Percentiles rank a stretch among this genome's conserved stretches.
These are phyloP conservation scores for Galaxea fascicularis DNA, from an alignment of 92 coral and sea anemone genomes.

Conservation along the genomic window DNA sequence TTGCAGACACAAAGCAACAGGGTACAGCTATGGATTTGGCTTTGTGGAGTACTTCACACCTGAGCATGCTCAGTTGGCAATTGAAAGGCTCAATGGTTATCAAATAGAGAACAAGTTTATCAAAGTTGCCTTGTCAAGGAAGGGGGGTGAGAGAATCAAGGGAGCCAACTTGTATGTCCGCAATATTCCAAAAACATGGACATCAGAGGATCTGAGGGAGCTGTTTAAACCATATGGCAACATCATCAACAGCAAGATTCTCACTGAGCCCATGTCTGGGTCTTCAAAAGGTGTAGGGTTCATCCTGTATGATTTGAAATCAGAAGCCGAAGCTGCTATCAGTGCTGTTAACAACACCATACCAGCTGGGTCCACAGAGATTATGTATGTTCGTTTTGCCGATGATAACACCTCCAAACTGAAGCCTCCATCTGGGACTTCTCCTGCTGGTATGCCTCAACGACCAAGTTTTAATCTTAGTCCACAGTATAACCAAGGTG, in stretches of 20 bases:
- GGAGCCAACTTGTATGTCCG: conserved; percentile 85
- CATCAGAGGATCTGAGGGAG: conserved; percentile 59
- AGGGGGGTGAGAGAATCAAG: conserved; percentile 73
- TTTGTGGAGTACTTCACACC: conserved; percentile 89
- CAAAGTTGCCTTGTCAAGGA: conserved; percentile 86
- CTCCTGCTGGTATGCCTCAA: conserved; percentile 6
- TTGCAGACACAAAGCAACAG: conserved; percentile 79
- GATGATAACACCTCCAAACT: conserved; percentile 80
- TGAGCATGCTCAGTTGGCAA: conserved; percentile 87
- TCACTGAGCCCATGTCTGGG: conserved; percentile 73
- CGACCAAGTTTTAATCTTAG: conserved; percentile 43
- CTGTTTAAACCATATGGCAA: conserved; percentile 68
- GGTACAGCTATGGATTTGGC: conserved; percentile 90
- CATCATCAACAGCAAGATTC: conserved; percentile 76
- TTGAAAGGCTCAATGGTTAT: conserved; percentile 72
- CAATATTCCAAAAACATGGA: conserved; percentile 74
- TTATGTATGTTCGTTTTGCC: conserved; percentile 77
- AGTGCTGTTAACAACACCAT: conserved; percentile 67
- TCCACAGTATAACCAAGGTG: conserved; percentile 53
- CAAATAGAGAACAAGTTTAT: conserved; percentile 70
- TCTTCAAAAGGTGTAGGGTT: conserved; percentile 83
- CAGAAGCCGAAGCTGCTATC: conserved; percentile 82
- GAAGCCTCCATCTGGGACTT: conserved; percentile 62
- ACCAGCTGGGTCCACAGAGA: conserved; percentile 62
- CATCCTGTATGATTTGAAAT: conserved; percentile 72